Conservation (phyloP, 2,797 vertebrate species). For the Bovichtus variegatus region DNA sequence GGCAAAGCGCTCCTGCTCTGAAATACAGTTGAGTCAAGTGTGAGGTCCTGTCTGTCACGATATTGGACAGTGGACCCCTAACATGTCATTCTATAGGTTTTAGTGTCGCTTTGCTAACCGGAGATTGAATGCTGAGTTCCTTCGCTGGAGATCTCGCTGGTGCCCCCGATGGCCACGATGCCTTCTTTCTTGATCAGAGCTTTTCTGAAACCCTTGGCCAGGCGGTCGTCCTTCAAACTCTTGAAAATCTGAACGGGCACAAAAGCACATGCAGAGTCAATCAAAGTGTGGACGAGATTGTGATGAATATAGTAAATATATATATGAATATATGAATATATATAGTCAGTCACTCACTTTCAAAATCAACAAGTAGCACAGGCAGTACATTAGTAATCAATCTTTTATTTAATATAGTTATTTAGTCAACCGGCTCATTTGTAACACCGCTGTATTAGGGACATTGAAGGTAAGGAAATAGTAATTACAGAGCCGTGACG, state of each 20-base stretch:
- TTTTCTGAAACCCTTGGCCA: constrained; percentile 91
- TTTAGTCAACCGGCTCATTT: not conserved
- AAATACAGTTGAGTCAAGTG: constrained; percentile 22
- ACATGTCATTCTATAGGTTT: not conserved
- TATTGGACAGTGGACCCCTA: too few relatives aligned
- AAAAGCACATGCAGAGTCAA: constrained; percentile 1
- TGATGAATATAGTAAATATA: not conserved
- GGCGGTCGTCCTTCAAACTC: constrained; percentile 91
- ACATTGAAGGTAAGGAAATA: too few relatives aligned
- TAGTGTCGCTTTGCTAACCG: constrained; percentile 80
- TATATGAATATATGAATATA: too few relatives aligned
- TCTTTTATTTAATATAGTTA: not conserved
- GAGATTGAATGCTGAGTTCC: constrained; percentile 97
- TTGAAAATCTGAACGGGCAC: constrained; percentile 89
- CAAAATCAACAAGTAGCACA: not conserved
- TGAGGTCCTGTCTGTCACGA: not conserved
- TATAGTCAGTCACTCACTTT: not conserved
- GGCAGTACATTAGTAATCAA: not conserved
- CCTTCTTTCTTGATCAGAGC: constrained; percentile 96
- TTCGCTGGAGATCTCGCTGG: constrained; percentile 93
- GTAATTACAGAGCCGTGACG: too few relatives aligned
- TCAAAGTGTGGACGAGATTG: not conserved
- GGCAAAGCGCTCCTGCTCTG: constrained; percentile 97
- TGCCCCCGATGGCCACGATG: constrained; percentile 94
- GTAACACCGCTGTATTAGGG: too few relatives aligned